Conservation (phyloP, 2,113 vertebrate genomes). For the Malurus cyaneus region DNA sequence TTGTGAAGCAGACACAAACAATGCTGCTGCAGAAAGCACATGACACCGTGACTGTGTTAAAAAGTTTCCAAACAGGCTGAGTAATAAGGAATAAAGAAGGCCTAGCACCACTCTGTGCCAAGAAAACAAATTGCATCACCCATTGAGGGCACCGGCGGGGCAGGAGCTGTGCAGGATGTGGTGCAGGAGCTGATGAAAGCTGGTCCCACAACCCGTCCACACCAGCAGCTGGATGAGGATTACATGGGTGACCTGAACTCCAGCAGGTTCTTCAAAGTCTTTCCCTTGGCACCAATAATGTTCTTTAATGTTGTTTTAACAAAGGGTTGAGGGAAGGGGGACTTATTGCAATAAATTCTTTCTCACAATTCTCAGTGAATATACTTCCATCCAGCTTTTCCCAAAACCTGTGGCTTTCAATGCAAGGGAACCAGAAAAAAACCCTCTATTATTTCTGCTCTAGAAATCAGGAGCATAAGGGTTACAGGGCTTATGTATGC, state of each 20-base stretch:
- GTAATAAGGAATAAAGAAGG: not conserved
- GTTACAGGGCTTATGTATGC: not conserved
- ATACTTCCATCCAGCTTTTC: not conserved
- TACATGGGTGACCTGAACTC: not conserved
- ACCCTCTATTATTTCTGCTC: not conserved
- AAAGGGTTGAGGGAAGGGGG: not conserved
- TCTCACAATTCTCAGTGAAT: not conserved
- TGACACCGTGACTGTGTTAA: not conserved
- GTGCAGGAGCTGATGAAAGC: not conserved
- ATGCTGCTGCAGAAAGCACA: not conserved
- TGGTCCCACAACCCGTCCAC: rapidly evolving
- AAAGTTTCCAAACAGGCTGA: not conserved
- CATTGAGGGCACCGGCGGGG: rapidly evolving
- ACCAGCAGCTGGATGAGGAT: not conserved
- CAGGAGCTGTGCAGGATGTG: not conserved
- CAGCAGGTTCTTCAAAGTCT: not conserved
- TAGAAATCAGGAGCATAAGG: not conserved
- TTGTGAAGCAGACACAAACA: not conserved
- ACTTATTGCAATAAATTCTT: not conserved
- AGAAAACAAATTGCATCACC: not conserved
- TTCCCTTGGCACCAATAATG: not conserved
- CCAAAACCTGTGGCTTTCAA: not conserved
- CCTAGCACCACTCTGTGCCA: not conserved
- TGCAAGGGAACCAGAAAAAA: not conserved
- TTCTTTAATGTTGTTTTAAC: not conserved